phyloP scores from a whole-genome alignment of 2,113 vertebrate species.

The Passer domesticus region DNA sequence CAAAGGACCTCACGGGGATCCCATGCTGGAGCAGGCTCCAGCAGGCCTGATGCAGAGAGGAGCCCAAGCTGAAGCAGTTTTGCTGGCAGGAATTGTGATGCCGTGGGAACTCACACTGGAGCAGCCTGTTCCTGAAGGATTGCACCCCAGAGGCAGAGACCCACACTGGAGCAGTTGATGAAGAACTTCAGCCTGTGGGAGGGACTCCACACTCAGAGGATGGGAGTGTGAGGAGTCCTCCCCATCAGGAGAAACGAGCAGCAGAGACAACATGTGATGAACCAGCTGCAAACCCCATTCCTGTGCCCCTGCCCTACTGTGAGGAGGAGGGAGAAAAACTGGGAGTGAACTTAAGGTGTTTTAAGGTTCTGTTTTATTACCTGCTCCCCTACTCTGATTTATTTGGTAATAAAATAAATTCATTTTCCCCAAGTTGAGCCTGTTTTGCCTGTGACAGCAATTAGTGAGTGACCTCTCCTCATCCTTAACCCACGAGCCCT shows the following conservation, averaged over 20 bases:
- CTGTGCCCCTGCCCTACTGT: not conserved
- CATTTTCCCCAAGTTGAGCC: not conserved
- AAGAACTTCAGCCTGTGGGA: not conserved
- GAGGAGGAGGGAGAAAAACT: not conserved
- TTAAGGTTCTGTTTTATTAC: not conserved
- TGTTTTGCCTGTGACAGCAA: not conserved
- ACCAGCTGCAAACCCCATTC: not conserved
- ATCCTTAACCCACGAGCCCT: accelerated
- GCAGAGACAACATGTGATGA: accelerated
- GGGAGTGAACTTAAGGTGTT: not conserved
- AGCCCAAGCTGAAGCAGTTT: not conserved
- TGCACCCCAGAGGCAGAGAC: not conserved
- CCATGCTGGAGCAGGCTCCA: not conserved
- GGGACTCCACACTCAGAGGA: not conserved
- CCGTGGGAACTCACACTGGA: not conserved
- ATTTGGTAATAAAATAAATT: not conserved
- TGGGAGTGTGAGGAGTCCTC: not conserved
- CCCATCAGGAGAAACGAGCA: not conserved
- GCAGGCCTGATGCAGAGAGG: not conserved
- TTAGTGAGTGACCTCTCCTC: not conserved
- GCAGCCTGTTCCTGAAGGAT: not conserved
- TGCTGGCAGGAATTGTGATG: not conserved
- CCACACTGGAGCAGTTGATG: not conserved
- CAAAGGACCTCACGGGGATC: accelerated
- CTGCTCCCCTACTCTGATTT: not conserved